These are phyloP conservation scores for Papilio dardanus DNA, from an alignment of 1,140 invertebrate genomes.

Conservation along the genomic window DNA sequence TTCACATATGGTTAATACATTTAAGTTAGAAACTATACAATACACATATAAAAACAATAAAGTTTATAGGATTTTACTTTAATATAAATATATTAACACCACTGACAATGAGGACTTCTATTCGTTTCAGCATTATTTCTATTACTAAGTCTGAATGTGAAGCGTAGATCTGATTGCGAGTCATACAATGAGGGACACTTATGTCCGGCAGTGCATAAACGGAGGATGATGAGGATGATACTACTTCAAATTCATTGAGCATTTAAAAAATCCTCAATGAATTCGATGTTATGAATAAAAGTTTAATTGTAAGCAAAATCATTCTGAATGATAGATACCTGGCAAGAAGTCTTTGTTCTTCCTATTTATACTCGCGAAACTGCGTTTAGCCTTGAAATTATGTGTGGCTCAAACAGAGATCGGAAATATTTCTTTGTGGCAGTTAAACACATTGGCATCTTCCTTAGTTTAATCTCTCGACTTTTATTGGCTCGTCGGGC, in stretches of 20 bases:
- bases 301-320: neutral
- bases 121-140: neutral
- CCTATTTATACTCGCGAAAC: slow-evolving; percentile 11
- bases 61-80: neutral
- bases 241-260: neutral
- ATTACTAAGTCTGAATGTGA: neutral
- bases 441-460: slow-evolving; percentile 25
- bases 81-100: neutral
- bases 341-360: slow-evolving; percentile 24
- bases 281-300: neutral
- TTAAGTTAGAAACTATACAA: neutral
- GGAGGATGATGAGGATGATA: too few species aligned
- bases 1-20: neutral
- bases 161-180: neutral
- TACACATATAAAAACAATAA: neutral
- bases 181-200: too few species aligned
- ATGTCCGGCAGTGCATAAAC: too few species aligned
- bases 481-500: slow-evolving; percentile 27
- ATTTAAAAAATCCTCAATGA: neutral
- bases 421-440: slow-evolving; percentile 32
- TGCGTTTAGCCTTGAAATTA: slow-evolving; percentile 22
- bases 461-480: slow-evolving; percentile 34
- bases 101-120: neutral
- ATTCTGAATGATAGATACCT: neutral
- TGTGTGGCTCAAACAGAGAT: slow-evolving; percentile 16